These are phyloP conservation scores for Ditula angustiorana DNA, from an alignment of 2,888 invertebrate genomes.

Conservation along the genomic window DNA sequence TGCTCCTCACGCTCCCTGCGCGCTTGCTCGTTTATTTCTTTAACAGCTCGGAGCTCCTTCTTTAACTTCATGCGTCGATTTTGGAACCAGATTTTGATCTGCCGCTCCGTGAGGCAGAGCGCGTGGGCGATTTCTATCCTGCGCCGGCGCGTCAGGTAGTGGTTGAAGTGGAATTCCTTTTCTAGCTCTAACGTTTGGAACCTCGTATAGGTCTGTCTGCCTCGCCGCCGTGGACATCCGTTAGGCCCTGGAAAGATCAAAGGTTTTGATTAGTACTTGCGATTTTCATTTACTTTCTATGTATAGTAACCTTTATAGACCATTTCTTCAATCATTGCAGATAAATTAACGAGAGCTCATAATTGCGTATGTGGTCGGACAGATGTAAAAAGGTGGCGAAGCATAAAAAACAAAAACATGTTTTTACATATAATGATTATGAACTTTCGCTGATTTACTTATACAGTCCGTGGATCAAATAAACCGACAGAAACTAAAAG, in stretches of 20 bases:
- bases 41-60: conserved; percentile 97
- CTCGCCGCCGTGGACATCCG: conserved; percentile 96
- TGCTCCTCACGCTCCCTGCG: conserved; percentile 96
- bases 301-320: neutral
- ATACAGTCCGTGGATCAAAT: no score
- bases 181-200: conserved; percentile 99
- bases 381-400: no score
- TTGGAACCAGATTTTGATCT: conserved; percentile 99
- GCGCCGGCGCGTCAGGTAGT: conserved; percentile 97
- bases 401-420: no score
- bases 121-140: conserved; percentile 99
- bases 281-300: neutral
- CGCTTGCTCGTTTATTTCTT: conserved; percentile 97
- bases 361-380: no score
- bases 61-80: conserved; percentile 98
- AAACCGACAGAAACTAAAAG: no score
- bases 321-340: neutral
- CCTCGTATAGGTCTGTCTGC: conserved; percentile 98
- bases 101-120: conserved; percentile 97
- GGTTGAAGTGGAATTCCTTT: conserved; percentile 99
- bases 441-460: no score
- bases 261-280: conserved; percentile 30
- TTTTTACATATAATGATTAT: no score
- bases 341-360: no score
- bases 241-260: conserved; percentile 93